phyloP scores from a whole-genome alignment of 2,797 vertebrate species.

The Lepilemur septentrionalis region DNA sequence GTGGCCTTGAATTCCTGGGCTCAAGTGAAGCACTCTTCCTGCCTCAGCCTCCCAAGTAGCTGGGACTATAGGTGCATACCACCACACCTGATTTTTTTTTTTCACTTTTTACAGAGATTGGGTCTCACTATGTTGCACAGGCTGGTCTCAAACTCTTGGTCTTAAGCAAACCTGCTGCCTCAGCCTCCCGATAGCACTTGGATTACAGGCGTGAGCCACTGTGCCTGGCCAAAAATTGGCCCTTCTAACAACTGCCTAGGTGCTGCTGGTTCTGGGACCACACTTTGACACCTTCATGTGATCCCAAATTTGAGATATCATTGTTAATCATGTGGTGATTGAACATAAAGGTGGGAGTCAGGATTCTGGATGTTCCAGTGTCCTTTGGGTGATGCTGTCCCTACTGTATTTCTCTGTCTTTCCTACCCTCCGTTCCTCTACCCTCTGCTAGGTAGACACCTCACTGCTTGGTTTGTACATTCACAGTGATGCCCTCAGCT shows the following conservation, averaged over 20 bases:
- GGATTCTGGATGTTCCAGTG: not conserved
- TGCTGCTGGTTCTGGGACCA: not conserved
- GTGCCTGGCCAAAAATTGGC: not conserved
- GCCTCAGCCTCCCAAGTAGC: not conserved
- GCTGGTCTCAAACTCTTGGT: not conserved
- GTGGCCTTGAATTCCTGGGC: not conserved
- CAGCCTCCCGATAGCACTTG: not conserved
- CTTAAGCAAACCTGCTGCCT: not conserved
- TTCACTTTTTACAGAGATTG: not conserved
- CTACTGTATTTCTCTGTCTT: accelerated
- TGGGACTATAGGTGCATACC: not conserved
- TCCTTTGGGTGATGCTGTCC: not conserved
- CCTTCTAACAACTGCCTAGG: not conserved
- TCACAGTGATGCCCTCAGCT: not conserved
- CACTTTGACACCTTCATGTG: not conserved
- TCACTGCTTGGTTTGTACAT: not conserved
- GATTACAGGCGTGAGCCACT: not conserved
- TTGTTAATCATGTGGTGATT: not conserved
- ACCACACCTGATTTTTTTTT: not conserved
- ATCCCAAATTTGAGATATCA: not conserved
- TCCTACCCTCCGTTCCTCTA: not conserved
- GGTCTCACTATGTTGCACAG: not conserved
- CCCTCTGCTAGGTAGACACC: not conserved
- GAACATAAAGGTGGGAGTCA: not conserved
- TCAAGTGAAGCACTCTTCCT: not conserved